Evolutionary conservation across 92 coral and sea anemone species (phyloP).

Genomic region (Meandrina meandrites): DNA sequence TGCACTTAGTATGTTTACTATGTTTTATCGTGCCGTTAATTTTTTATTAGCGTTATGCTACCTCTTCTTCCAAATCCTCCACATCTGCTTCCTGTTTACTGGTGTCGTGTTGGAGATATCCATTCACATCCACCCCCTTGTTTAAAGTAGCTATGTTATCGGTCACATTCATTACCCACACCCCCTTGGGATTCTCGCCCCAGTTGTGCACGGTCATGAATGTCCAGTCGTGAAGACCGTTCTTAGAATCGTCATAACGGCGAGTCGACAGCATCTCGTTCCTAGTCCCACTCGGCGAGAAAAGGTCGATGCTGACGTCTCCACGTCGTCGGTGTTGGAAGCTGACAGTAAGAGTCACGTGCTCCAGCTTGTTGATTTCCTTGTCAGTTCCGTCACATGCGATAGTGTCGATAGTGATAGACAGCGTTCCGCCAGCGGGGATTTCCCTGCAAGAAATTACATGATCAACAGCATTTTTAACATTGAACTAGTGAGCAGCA

Average conservation of each 20-base stretch:
- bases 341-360: constrained; percentile 92
- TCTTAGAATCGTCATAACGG: constrained; percentile 98
- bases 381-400: constrained; percentile 93
- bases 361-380: constrained; percentile 86
- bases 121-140: constrained; percentile 89
- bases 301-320: constrained; percentile 95
- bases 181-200: constrained; percentile 99
- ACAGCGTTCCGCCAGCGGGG: constrained; percentile 97
- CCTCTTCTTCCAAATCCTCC: constrained; percentile 98
- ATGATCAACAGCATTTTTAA: neutral
- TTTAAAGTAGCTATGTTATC: constrained; percentile 83
- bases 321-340: constrained; percentile 99
- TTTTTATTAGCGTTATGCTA: constrained; percentile 1
- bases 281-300: constrained; percentile 98
- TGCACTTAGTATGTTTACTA: no score
- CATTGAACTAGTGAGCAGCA: no score
- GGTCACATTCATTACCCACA: constrained; percentile 99
- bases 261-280: constrained; percentile 99
- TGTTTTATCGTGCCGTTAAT: no score
- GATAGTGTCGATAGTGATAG: constrained; percentile 96
- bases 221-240: constrained; percentile 98
- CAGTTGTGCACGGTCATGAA: constrained; percentile 99
- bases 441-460: constrained; percentile 69
- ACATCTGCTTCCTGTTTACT: constrained; percentile 99
- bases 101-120: constrained; percentile 95